Conservation (phyloP, 2,797 vertebrate genomes). For the Dallia pectoralis region DNA sequence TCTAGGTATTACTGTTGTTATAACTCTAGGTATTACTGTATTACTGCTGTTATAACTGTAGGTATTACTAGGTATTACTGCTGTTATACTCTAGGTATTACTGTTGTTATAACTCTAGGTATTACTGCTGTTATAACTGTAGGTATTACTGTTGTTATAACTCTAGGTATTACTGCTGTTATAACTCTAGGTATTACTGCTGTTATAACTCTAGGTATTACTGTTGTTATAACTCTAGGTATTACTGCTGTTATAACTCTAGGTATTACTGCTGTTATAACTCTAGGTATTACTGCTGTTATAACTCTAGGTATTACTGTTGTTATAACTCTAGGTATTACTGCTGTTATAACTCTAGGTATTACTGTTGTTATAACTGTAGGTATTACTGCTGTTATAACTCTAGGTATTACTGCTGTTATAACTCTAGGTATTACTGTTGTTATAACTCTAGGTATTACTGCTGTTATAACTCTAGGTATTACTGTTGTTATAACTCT, state of each 20-base stretch:
- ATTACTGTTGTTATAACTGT: too few species aligned
- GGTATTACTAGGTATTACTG: too few species aligned
- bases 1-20: conserved; percentile 42
- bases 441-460: too few species aligned
- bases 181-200: background rate
- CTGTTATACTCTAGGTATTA: background rate
- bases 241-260: background rate
- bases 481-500: background rate
- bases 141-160: background rate
- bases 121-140: conserved; percentile 86
- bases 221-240: too few species aligned
- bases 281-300: background rate
- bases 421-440: too few species aligned
- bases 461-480: too few species aligned
- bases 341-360: conserved; percentile 41
- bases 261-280: conserved; percentile 87
- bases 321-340: background rate
- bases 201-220: conserved; percentile 47
- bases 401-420: conserved; percentile 46
- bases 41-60: background rate
- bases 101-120: conserved; percentile 41
- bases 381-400: background rate
- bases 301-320: conserved; percentile 53
- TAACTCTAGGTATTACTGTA: conserved; percentile 43
- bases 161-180: conserved; percentile 82